Conservation (phyloP, 2,113 vertebrate species). For the Cervus canadensis region DNA sequence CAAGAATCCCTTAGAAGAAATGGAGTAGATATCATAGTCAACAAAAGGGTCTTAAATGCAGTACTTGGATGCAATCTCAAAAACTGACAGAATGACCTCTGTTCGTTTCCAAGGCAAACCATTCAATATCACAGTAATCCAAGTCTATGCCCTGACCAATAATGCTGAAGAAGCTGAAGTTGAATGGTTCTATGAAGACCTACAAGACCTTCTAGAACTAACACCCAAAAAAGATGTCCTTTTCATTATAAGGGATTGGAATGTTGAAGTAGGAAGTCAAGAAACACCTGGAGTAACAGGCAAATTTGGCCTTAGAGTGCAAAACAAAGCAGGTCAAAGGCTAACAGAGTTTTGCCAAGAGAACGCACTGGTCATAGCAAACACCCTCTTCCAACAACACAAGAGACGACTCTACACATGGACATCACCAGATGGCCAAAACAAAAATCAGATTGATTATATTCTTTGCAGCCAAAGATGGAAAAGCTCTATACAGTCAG, state of each 20-base stretch:
- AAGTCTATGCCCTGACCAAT: not conserved
- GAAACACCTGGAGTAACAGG: not conserved
- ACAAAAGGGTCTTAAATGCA: not conserved
- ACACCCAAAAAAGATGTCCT: not conserved
- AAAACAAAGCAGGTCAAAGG: not conserved
- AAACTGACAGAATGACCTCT: not conserved
- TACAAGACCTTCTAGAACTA: not conserved
- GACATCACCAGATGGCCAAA: not conserved
- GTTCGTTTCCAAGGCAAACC: not conserved
- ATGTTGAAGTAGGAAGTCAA: not conserved
- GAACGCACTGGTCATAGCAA: not conserved
- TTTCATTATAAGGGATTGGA: not conserved
- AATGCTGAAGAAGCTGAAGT: not conserved
- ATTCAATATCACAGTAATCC: not conserved
- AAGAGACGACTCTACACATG: not conserved
- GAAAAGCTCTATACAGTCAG: not conserved
- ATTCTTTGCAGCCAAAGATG: not conserved
- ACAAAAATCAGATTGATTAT: not conserved
- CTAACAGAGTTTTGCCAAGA: not conserved
- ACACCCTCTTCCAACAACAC: not conserved
- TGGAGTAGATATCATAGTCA: not conserved
- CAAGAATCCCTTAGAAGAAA: not conserved
- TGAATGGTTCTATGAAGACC: not conserved
- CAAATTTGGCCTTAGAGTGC: not conserved
- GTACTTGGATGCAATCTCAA: not conserved